These are phyloP conservation scores for Myiotriccus ornatus DNA, from an alignment of 2,797 vertebrate genomes.

Conservation along the genomic window DNA sequence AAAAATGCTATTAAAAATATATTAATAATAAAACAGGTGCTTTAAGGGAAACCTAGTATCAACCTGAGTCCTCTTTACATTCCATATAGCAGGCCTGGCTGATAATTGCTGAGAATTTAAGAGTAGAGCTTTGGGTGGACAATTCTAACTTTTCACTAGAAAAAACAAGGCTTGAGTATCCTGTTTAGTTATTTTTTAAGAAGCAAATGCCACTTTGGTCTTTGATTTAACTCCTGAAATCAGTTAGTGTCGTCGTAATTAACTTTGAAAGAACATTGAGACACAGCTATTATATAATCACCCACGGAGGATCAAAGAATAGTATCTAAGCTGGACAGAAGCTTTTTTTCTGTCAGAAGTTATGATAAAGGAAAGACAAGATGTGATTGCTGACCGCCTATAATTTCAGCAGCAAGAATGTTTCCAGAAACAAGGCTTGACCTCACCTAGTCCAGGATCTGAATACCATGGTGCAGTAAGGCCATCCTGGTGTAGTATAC, in stretches of 20 bases:
- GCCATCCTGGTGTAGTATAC: background rate
- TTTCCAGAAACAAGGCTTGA: background rate
- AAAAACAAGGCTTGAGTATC: background rate
- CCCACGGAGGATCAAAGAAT: background rate
- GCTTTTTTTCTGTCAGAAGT: background rate
- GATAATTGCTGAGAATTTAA: background rate
- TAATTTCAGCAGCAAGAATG: background rate
- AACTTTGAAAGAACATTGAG: background rate
- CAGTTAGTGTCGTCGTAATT: background rate
- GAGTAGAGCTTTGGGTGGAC: background rate
- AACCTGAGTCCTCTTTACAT: background rate
- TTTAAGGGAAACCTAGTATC: background rate
- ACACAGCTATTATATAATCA: background rate
- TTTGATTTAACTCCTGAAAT: background rate
- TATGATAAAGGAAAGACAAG: background rate
- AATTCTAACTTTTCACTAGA: background rate
- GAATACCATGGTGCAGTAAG: background rate
- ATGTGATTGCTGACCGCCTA: background rate
- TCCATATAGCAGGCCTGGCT: background rate
- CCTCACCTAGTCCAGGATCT: background rate
- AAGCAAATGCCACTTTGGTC: background rate
- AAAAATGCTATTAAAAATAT: slow-evolving; percentile 47
- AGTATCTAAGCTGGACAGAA: background rate
- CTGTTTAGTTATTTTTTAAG: background rate
- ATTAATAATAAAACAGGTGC: slow-evolving; percentile 59